These are phyloP conservation scores for Coturnix japonica DNA, from an alignment of 2,113 vertebrate genomes.

Conservation along the genomic window DNA sequence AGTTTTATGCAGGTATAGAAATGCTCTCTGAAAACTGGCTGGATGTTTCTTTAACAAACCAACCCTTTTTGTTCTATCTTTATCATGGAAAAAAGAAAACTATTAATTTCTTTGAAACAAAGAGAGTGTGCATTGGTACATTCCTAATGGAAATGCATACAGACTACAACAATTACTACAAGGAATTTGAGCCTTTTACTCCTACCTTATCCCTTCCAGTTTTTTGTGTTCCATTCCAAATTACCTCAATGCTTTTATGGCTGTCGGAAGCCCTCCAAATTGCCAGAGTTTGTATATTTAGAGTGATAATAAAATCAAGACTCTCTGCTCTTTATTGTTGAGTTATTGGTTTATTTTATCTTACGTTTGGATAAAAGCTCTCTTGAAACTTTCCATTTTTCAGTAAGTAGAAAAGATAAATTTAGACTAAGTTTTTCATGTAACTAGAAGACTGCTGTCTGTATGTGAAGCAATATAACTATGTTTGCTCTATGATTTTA, in stretches of 20 bases:
- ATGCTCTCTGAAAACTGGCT: not conserved
- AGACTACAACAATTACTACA: not conserved
- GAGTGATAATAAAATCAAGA: not conserved
- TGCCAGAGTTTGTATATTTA: not conserved
- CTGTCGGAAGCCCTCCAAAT: not conserved
- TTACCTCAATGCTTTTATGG: not conserved
- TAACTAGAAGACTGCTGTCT: not conserved
- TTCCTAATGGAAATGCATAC: not conserved
- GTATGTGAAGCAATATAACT: not conserved
- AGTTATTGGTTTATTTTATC: not conserved
- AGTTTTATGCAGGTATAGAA: not conserved
- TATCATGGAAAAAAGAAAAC: fast-evolving
- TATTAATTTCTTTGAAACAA: not conserved
- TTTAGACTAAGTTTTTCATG: not conserved
- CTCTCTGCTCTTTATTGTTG: not conserved
- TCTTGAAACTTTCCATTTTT: not conserved
- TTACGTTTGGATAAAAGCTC: not conserved
- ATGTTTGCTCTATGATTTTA: not conserved
- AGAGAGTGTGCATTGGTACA: not conserved
- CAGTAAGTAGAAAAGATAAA: not conserved
- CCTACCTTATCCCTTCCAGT: not conserved
- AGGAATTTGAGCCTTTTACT: not conserved
- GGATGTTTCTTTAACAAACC: not conserved
- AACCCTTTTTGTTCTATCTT: not conserved
- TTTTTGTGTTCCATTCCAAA: not conserved